Evolutionary conservation across 2,888 invertebrate genomes (phyloP).

Genomic region (Julus scanicus): DNA sequence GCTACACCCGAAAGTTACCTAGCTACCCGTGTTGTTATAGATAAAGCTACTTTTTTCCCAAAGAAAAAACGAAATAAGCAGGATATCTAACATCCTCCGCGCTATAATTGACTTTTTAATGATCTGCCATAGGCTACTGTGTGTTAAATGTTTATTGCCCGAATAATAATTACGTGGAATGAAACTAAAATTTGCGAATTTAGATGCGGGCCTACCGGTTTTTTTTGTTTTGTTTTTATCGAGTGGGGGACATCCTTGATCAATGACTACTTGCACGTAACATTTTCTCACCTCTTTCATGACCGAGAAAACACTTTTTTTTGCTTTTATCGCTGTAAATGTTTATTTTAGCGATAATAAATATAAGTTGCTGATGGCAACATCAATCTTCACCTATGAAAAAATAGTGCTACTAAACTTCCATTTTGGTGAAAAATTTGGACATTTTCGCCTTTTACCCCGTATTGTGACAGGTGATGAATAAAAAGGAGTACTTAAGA

Average conservation of each 20-base stretch:
- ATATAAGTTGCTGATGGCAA: neutral
- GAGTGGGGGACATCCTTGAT: constrained; percentile 3
- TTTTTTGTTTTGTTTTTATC: neutral
- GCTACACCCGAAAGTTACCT: neutral
- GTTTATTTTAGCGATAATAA: constrained; percentile 13
- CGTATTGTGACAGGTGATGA: neutral
- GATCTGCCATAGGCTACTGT: constrained; percentile 24
- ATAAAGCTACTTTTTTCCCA: neutral
- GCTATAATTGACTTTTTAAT: constrained; percentile 23
- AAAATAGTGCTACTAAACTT: neutral
- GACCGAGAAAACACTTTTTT: neutral
- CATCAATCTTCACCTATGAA: neutral
- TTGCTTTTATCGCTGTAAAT: neutral
- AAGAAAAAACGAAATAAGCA: neutral
- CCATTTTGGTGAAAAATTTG: constrained; percentile 12
- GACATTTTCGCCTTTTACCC: neutral
- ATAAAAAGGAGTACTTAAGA: neutral
- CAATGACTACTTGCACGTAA: neutral
- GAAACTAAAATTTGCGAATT: neutral
- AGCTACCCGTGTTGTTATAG: neutral
- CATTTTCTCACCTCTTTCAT: constrained; percentile 5
- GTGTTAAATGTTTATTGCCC: constrained; percentile 25
- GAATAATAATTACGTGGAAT: constrained; percentile 22
- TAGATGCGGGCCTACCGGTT: neutral
- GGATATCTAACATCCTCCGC: neutral